Percentiles rank a stretch among this genome's conserved stretches.
phyloP scores from a whole-genome alignment of 2,888 invertebrate genomes.

The Lasioglossum vierecki region DNA sequence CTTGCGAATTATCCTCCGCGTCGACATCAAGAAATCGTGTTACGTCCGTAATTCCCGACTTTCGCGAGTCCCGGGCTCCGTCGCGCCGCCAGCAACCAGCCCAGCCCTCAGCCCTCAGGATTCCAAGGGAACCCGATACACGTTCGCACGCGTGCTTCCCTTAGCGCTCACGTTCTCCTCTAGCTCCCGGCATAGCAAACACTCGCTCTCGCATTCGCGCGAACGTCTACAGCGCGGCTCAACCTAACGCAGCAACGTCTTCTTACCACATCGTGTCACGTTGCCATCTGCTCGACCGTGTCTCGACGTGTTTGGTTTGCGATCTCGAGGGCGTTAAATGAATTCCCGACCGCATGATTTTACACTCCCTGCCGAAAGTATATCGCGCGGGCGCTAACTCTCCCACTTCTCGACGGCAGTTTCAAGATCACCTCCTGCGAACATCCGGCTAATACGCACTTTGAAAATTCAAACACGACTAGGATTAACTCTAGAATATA shows the following conservation, averaged over 20 bases:
- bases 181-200: not conserved
- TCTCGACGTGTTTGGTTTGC: not conserved
- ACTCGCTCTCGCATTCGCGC: not conserved
- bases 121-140: conserved; percentile 4
- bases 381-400: not conserved
- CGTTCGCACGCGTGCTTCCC: conserved; percentile 4
- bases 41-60: conserved; percentile 63
- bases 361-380: not conserved
- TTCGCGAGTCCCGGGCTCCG: conserved; percentile 32
- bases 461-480: not conserved
- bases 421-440: not conserved
- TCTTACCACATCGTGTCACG: not conserved
- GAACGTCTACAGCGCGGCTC: not conserved
- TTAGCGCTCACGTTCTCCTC: conserved; percentile 7
- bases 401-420: not conserved
- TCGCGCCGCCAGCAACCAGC: not conserved
- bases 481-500: no score
- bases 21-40: conserved; percentile 69
- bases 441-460: not conserved
- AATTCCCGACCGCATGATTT: not conserved
- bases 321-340: conserved; percentile 9
- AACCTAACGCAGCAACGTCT: not conserved
- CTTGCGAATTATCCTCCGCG: conserved; percentile 67
- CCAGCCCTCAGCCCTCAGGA: not conserved
- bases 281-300: conserved; percentile 7